Base-by-base conservation (phyloP, 2,797 vertebrate genomes). In the Anguilla obscura region DNA sequence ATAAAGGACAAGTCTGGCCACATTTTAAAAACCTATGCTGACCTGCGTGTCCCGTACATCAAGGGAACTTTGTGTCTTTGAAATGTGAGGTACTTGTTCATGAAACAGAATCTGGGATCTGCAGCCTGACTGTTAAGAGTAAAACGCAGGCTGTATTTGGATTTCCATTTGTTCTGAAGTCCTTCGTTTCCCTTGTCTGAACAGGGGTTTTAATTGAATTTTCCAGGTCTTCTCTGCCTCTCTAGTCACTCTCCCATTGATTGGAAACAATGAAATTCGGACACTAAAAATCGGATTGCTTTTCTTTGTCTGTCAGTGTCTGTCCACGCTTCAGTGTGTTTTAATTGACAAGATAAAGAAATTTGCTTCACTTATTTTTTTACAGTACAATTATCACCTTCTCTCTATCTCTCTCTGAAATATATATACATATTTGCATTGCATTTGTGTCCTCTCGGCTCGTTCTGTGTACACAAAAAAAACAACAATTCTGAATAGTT, bases 141-240 rank as follows among this genome's bases (percentile, higher is more conserved):
- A 87, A 79, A 76, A 87, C 54, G 83, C 66, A 52, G 88, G 71
- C 85, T 87, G 87, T 52, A 21, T 83, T 87, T 60, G 58, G 84
- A 90, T 91, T 90, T 90, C 54, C 63, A 88, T 89, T 86, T 89
- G 87, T 58, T 86, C 84, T 74, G 66, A 48, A 8, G 24, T 3
- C 86, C 40, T 88, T 88, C 87, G 0, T 84, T 33, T 66, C 85
- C 74, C 86, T 90, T 60, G 56, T 89, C 87, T 90, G 85, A 89
- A 87, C 85, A 76, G 80, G 40, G 85, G 52, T 88, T 91, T 91
- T 92, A 93, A 92, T 92, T 91, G 89, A 89, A 89, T 88, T 88
- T 89, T 92, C 84, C 33, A 87, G 88, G 88, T 89, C 83, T 87
- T 54, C 58, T 84, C 8, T 74, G 40, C 30, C 36, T 89, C 89